A percentile compares a stretch with the other conserved stretches of the same genome.
These are phyloP conservation scores for Dermatophagoides farinae DNA, from an alignment of 1,140 invertebrate genomes.

Conservation along the genomic window DNA sequence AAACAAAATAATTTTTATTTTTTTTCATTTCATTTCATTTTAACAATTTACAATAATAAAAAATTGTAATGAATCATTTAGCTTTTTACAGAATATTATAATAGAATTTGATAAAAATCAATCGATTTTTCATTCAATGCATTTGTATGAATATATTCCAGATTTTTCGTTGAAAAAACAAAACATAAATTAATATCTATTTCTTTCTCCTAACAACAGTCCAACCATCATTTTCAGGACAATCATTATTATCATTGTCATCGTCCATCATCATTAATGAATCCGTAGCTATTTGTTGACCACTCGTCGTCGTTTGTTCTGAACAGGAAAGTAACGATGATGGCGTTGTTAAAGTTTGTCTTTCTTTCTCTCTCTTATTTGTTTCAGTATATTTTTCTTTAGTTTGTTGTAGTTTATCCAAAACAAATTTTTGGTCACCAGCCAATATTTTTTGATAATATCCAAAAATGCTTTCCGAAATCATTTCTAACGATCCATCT, in stretches of 20 bases:
- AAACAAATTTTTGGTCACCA: background rate
- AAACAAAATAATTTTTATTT: no score
- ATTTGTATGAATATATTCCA: no score
- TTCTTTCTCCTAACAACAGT: conserved; percentile 4
- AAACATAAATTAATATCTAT: background rate
- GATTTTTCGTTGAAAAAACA: no score
- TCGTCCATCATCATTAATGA: background rate
- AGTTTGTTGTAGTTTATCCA: background rate
- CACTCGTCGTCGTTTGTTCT: background rate
- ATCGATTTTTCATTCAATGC: no score
- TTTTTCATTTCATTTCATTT: no score
- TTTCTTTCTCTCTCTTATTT: background rate
- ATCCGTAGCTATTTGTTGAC: background rate
- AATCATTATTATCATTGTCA: background rate
- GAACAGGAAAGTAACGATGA: background rate
- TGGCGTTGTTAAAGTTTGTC: background rate
- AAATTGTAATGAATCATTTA: no score
- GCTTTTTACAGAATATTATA: no score
- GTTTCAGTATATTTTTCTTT: background rate
- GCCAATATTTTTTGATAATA: conserved; percentile 5
- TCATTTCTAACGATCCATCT: conserved; percentile 16
- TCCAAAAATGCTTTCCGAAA: background rate
- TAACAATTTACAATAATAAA: no score
- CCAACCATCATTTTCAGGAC: conserved; percentile 10
- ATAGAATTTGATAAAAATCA: no score